Evolutionary conservation across 2,797 vertebrate species (phyloP), one percentile per base, ranked within the genome.

Genomic region (Alectoris magna): DNA sequence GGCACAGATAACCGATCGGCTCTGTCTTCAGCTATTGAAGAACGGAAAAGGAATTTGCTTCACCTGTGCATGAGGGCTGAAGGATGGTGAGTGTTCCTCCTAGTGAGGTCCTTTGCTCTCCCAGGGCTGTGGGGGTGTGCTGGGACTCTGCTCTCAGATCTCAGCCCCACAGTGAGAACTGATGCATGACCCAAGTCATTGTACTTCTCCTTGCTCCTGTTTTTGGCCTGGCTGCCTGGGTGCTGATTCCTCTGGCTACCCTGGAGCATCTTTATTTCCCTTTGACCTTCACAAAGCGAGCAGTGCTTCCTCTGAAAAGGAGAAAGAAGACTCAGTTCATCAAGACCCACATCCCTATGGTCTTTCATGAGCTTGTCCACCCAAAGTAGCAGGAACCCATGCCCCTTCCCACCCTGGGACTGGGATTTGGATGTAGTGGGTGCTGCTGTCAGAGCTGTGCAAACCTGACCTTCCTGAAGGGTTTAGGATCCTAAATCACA

Each of bases 401-500:
- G 51, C 75, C n/a, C 58, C 15, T 34, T 49, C 9, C 23, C 17
- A 1, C 0, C 0, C n/a, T 34, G 43, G 46, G 14, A 4, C 29
- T 60, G 72, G n/a, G 43, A 39, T 48, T 34, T 51, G 58, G 43
- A 62, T 5, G 16, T 10, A 26, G 13, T 17, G 49, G 56, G 41
- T 23, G 39, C 82, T 74, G 63, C 0, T 0, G 19, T 60, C 48
- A 66, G 55, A 77, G 55, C 39, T 48, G n/a, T 27, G 43, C 29
- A 76, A 70, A 84, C 34, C 29, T 63, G 59, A 38, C 48, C 59
- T 80, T 67, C 1, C 2, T 0, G n/a, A 63, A 63, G 24, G 48
- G 31, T 59, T 86, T 10, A 24, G 79, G 76, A 67, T 67, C 82
- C 85, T 74, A 82, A 94, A 85, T 26, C 80, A 81, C 51, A n/a